phyloP scores from a whole-genome alignment of 2,888 invertebrate genomes.

The Meganola albula region DNA sequence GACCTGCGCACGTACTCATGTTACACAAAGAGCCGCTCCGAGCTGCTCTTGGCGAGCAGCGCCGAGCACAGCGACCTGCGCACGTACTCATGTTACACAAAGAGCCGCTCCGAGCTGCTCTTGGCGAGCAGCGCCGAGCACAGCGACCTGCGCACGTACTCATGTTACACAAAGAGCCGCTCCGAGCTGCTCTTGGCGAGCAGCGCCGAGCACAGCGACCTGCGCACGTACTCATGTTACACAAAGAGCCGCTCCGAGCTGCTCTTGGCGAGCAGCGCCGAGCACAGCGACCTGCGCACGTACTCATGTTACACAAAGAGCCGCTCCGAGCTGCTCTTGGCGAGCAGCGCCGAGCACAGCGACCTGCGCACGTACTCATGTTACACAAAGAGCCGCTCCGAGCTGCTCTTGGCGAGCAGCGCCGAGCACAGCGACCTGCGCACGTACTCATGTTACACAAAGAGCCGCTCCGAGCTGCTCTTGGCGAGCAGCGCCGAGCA shows the following conservation, averaged over 20 bases:
- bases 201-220: constrained; percentile 88
- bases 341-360: constrained; percentile 97
- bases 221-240: constrained; percentile 85
- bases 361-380: too few relatives aligned
- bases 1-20: constrained; percentile 85
- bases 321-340: constrained; percentile 94
- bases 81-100: too few relatives aligned
- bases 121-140: constrained; percentile 73
- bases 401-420: constrained; percentile 78
- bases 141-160: constrained; percentile 83
- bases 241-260: constrained; percentile 82
- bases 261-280: constrained; percentile 92
- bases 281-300: constrained; percentile 87
- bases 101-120: constrained; percentile 83
- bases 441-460: too few relatives aligned
- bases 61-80: constrained; percentile 98
- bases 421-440: constrained; percentile 81
- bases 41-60: constrained; percentile 96
- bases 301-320: constrained; percentile 80
- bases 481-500: constrained; percentile 95
- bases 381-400: constrained; percentile 82
- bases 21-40: constrained; percentile 78
- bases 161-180: too few relatives aligned
- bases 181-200: constrained; percentile 89
- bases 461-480: constrained; percentile 86